These are phyloP conservation scores for Heliconius eleuchia DNA, from an alignment of 1,140 invertebrate genomes.

Conservation along the genomic window DNA sequence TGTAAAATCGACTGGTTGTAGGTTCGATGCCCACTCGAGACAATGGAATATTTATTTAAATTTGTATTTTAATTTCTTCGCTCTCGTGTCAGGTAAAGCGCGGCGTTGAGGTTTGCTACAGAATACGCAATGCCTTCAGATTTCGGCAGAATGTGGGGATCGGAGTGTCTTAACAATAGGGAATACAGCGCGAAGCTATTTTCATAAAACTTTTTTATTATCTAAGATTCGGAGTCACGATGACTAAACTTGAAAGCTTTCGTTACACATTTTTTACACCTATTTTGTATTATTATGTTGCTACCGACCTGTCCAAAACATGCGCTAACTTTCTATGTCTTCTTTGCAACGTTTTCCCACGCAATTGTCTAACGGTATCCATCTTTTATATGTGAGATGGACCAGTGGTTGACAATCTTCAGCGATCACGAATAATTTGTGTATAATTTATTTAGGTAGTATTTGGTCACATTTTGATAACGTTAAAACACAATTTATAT, in stretches of 20 bases:
- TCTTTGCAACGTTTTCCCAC: slow-evolving; percentile 61
- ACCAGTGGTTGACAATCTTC: slow-evolving; percentile 41
- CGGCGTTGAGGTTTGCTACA: too few species aligned
- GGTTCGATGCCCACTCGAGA: too few species aligned
- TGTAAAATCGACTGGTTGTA: too few species aligned
- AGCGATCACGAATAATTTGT: slow-evolving; percentile 32
- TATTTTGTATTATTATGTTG: not conserved
- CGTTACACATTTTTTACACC: not conserved
- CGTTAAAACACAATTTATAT: not conserved
- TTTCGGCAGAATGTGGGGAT: too few species aligned
- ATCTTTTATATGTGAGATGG: slow-evolving; percentile 45
- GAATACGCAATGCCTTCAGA: too few species aligned
- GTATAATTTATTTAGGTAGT: not conserved
- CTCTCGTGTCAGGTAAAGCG: too few species aligned
- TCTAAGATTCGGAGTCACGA: not conserved
- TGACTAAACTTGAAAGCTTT: not conserved
- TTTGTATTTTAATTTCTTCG: too few species aligned
- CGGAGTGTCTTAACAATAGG: too few species aligned
- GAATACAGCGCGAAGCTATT: too few species aligned
- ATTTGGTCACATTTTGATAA: not conserved
- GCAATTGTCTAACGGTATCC: slow-evolving; percentile 55
- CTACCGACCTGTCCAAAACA: not conserved
- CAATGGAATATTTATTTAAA: too few species aligned
- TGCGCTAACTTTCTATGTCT: slow-evolving; percentile 56
- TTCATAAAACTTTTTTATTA: too few species aligned